Percentiles rank a stretch among this genome's conserved stretches.
Conservation (phyloP, 2,888 invertebrate genomes). For the Lysandra coridon region DNA sequence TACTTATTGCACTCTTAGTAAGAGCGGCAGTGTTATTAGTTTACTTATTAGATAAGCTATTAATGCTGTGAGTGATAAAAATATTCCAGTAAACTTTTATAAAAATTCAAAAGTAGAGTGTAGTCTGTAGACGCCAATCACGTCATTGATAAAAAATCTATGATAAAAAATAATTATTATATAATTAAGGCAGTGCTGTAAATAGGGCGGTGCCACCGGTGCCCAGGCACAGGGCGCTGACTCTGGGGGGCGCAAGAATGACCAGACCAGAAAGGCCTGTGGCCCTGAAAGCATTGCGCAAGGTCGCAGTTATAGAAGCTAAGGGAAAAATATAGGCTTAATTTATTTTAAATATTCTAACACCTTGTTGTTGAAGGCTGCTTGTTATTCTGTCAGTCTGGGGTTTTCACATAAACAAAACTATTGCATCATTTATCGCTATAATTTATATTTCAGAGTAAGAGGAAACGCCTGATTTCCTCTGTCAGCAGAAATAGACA, state of each 20-base stretch:
- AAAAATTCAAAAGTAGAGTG: background rate
- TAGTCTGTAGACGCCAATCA: no score
- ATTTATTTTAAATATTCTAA: background rate
- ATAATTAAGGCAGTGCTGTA: background rate
- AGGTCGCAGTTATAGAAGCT: no score
- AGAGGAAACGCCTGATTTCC: background rate
- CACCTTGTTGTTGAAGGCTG: background rate
- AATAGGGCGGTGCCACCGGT: no score
- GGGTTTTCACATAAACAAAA: background rate
- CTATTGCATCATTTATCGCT: background rate
- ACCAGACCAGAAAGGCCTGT: no score
- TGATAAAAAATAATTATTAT: no score
- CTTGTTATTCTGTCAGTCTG: background rate
- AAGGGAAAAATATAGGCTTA: background rate
- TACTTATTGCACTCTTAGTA: no score
- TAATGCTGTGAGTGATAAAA: background rate
- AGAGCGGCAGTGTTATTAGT: no score
- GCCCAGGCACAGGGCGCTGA: no score
- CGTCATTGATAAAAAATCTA: no score
- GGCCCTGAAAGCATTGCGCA: no score
- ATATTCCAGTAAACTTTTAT: background rate
- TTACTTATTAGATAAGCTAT: no score
- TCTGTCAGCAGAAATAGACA: background rate
- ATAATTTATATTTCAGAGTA: background rate
- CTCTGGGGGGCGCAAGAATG: no score